Evolutionary conservation across 2,797 vertebrate genomes (phyloP), one percentile per base, ranked within the genome.

Genomic region (Fundulus diaphanus): DNA sequence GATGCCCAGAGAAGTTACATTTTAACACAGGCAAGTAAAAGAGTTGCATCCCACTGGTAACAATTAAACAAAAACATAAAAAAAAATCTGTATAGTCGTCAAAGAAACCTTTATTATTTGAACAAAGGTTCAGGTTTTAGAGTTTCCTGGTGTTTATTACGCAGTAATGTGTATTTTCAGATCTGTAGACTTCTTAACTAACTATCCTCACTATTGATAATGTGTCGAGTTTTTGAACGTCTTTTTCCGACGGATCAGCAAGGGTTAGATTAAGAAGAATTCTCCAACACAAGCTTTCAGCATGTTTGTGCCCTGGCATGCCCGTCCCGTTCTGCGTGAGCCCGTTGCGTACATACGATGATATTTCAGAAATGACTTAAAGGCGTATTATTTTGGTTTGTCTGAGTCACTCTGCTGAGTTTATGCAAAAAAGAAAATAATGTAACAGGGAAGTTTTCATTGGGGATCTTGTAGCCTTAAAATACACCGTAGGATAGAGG

Each of bases 1-100:
- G 97, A 99, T 95, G 97, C 96, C 40, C 95, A 97, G 92, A 97
- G 97, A 93, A 96, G 88, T 66, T 99, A 99, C 88, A 97, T 99
- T 90, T 91, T 99, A 92, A 97, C 97, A 76, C 98, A 99, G 96
- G 98, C 94, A 93, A 94, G 95, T 92, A 31, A 4, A 76, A 52
- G 1, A 2, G 31, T 9, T 65, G 20, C 42, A 35, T 27, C 78
- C 31, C 20, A 35, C 54, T 74, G 31, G 40, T 46, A 61, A 65
- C 22, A 48, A 3, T 48, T 46, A 33, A 33, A 22, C 49, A 22
- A 49, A 20, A 42, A 42, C 7, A 46, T 12, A 46, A 15, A 46
- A 12, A 15, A 11, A 8, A 54, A 27, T 9, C 1, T 27, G n/a
- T 56, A 29, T 29, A 42, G 24, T 27, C 29, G 8, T 65, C 35